Evolutionary conservation across 2,797 vertebrate genomes (phyloP), one percentile per base, ranked within the genome.

Genomic region (Orestias chungarensis): DNA sequence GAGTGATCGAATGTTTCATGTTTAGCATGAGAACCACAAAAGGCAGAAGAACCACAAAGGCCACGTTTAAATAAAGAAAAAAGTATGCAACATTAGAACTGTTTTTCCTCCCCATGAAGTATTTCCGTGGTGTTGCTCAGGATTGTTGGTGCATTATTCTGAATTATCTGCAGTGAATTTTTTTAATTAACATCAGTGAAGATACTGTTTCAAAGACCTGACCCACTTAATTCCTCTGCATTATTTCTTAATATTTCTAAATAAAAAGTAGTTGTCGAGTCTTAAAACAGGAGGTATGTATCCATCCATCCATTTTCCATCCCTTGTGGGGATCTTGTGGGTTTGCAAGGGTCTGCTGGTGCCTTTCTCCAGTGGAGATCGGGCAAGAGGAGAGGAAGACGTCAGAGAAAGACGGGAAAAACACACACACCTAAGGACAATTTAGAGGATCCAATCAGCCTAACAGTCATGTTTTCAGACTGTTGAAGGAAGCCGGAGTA

Each of bases 11-110:
- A 31, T 66, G 44, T 64, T 66, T 49, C 23, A 11, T 35, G 64
- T 42, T 6, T 44, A 54, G 43, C 57, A 67, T 25, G 38, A 79
- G 62, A 68, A 23, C 33, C 17, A 61, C 71, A 70, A 20, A 50
- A 62, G 23, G 11, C 59, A 40, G 12, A 40, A 40, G 35, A 23
- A 25, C 25, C 9, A 52, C 14, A n/a, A n/a, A 25, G 25, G 23
- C 25, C 12, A 38, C 7, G 38, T 10, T n/a, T n/a, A 23, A n/a
- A 7, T 38, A 62, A 35, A 33, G 29, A 17, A 18, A 33, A 31
- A 35, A 20, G 23, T 20, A 40, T 11, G 7, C 18, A 40, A n/a
- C 11, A 2, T n/a, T n/a, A 40, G 12, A 0, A 35, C 14, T 5
- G 11, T 25, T 38, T 38, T 57, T 20, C 2, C 27, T 35, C 12